Evolutionary conservation across 2,113 vertebrate genomes (phyloP), one percentile per base, ranked within the genome.

Genomic region (Bufo bufo): DNA sequence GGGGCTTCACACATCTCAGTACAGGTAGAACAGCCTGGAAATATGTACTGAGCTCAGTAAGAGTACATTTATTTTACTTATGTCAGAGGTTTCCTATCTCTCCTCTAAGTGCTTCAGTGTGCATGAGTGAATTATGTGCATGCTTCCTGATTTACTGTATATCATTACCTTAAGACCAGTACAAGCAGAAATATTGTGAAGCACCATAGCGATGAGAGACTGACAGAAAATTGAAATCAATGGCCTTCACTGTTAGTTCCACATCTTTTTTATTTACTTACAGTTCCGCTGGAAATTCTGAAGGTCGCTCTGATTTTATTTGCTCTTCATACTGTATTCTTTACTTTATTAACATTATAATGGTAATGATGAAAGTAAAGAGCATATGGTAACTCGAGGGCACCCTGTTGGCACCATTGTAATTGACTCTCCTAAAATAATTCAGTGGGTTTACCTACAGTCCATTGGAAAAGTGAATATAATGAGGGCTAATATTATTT

Each of bases 141-240:
- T 83, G 81, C 20, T 65, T 52, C 81, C 16, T 66, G 61, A 83
- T 83, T 52, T 52, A 83, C 20, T 83, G 61, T 23, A 83, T 49
- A 63, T 69, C 47, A 52, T 83, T 69, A 13, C 69, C 61, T 52
- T 52, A 20, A 83, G 20, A 16, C 81, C 65, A 59, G 54, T 75
- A 49, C 72, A 75, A 61, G 56, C 54, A 61, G 23, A 81, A 50
- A 83, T 50, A 83, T 83, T 83, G 10, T 83, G 63, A 50, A 50
- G 81, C 61, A 83, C 49, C 33, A 66, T 69, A 80, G 54, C 23
- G 59, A 59, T 80, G 33, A 80, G 3, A 59, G 78, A 17, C 56
- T 80, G 78, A 59, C 78, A 80, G 78, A 14, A 45, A 59, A 59
- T 19, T 56, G 43, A 83, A 83, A 52, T 83, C 59, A 52, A n/a